Base-by-base conservation (phyloP, 2,888 invertebrate genomes). In the Dusona sp. region DNA sequence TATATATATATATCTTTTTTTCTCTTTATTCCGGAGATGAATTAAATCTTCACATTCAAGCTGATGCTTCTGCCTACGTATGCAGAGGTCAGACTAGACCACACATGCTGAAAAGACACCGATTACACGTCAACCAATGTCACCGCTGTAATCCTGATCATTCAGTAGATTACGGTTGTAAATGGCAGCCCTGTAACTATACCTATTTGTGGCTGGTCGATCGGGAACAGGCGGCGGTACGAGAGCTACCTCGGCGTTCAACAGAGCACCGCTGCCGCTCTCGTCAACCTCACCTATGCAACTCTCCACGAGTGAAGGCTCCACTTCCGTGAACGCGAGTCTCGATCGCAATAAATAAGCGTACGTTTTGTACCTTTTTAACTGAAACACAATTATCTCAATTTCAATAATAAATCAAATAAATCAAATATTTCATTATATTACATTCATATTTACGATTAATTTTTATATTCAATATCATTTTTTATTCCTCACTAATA, bases 361-460 rank as follows among this genome's bases (percentile, higher is more conserved):
- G 95, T 98, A 98, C 83, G 97, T 97, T 93, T 97, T 97, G 95
- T 98, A 98, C 92, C 98, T 95, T 95, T 97, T 97, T 91, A 98
- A 95, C 98, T 98, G 94, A 3, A 94, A 95, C 51, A 86, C 79
- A 57, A 83, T 84, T 83, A 36, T 29, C 33, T 3, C 51, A 8
- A 57, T 57, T 68, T 22, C 3, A 42, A 74, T 54, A 25, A n/a
- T n/a, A n/a, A n/a, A n/a, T n/a, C n/a, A n/a, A n/a, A n/a, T n/a
- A n/a, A n/a, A n/a, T n/a, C 8, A 42, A n/a, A 57, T 7, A 57
- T 3, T 33, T 48, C 0, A 25, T 25, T 29, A 4, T 13, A 25
- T 25, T 4, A 57, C 1, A 13, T 29, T 48, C 19, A 6, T 48
- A n/a, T 48, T 42, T 42, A 42, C 13, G 42, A 42, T 13, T 2